phyloP scores from a whole-genome alignment of 2,797 vertebrate species.

The Antrozous pallidus region DNA sequence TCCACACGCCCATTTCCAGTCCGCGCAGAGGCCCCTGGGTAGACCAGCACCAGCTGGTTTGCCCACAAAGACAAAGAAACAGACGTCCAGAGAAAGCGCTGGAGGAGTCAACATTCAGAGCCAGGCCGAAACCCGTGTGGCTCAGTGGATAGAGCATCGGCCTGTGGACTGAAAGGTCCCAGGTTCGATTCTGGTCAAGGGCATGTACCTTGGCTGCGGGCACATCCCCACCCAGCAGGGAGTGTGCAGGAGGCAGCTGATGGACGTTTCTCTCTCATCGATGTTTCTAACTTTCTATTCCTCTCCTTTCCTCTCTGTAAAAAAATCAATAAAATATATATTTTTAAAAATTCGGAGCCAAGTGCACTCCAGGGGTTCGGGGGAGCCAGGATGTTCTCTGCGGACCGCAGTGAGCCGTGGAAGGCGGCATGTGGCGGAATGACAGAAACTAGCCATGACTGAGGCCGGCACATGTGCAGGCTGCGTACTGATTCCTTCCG shows the following conservation, averaged over 20 bases:
- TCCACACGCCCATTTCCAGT: background rate
- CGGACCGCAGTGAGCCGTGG: background rate
- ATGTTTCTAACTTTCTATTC: too few relatives aligned
- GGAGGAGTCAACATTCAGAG: background rate
- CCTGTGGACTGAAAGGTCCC: too few relatives aligned
- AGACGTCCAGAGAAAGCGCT: background rate
- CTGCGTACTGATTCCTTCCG: background rate
- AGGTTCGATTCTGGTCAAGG: too few relatives aligned
- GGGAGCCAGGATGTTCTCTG: slow-evolving; percentile 17
- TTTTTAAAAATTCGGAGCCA: too few relatives aligned
- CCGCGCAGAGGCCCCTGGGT: background rate
- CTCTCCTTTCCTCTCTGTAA: too few relatives aligned
- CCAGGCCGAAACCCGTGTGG: too few relatives aligned
- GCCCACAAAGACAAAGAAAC: background rate
- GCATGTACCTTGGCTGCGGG: too few relatives aligned
- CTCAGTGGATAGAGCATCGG: too few relatives aligned
- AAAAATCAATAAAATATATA: too few relatives aligned
- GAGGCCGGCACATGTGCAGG: background rate
- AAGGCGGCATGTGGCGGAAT: background rate
- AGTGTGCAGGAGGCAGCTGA: too few relatives aligned
- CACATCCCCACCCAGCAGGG: too few relatives aligned
- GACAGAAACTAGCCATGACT: slow-evolving; percentile 51
- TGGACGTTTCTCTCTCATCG: too few relatives aligned
- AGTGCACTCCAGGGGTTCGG: background rate
- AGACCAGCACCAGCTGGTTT: background rate